phyloP scores from a whole-genome alignment of 2,888 invertebrate species.

The Rotaria sp. region DNA sequence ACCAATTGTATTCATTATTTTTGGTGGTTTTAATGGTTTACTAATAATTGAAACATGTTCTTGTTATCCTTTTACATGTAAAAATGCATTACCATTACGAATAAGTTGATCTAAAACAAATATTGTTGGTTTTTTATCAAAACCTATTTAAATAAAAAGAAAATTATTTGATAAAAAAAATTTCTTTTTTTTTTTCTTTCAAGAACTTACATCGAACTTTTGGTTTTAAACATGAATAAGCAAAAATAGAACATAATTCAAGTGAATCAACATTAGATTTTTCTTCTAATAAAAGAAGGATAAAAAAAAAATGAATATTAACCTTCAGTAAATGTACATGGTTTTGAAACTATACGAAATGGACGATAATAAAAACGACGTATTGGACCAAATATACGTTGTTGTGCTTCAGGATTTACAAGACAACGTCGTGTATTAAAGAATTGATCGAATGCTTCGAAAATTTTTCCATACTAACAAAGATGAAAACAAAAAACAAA shows the following conservation, averaged over 20 bases:
- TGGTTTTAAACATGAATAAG: conserved; percentile 19
- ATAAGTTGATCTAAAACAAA: neutral
- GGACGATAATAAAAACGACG: conserved; percentile 24
- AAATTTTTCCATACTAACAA: conserved; percentile 1
- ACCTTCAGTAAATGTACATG: conserved; percentile 19
- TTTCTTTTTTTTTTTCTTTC: no score
- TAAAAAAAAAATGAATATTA: neutral
- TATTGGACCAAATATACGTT: conserved; percentile 6
- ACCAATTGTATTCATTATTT: neutral
- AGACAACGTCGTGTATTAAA: conserved; percentile 10
- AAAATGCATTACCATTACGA: conserved; percentile 15
- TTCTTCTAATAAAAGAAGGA: neutral
- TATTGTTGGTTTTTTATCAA: conserved; percentile 27
- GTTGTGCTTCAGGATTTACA: conserved; percentile 23
- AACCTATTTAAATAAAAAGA: neutral
- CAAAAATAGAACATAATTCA: conserved; percentile 15
- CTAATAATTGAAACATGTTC: conserved; percentile 19
- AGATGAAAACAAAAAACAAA: no score
- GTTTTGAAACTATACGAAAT: conserved; percentile 27
- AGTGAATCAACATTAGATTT: neutral
- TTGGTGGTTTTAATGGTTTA: conserved; percentile 18
- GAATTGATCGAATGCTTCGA: conserved; percentile 11
- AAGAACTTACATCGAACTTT: conserved; percentile 23
- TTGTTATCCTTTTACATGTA: neutral
- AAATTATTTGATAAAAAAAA: neutral